Conservation (phyloP, 2,113 vertebrate genomes). For the Sciurus niger region DNA sequence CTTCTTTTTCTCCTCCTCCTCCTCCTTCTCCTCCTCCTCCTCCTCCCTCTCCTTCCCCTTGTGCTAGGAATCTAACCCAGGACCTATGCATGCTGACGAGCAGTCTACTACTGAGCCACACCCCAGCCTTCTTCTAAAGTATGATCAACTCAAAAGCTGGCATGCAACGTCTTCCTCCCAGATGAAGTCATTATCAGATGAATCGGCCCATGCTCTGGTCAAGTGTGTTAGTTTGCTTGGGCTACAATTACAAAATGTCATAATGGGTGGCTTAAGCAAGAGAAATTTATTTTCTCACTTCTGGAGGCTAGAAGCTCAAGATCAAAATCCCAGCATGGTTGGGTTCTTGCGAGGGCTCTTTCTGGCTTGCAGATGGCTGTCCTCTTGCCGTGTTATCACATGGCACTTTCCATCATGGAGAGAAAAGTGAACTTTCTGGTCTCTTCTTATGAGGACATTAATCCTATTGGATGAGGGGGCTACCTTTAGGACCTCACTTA, state of each 20-base stretch:
- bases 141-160: not conserved
- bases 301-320: not conserved
- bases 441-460: not conserved
- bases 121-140: not conserved
- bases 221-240: not conserved
- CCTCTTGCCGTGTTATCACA: not conserved
- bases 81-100: no score
- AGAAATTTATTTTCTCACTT: not conserved
- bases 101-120: not conserved
- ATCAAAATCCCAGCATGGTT: not conserved
- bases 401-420: not conserved
- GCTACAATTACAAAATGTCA: no score
- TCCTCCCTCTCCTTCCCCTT: no score
- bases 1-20: not conserved
- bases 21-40: not conserved
- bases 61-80: not conserved
- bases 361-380: not conserved
- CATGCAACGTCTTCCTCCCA: not conserved
- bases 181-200: not conserved
- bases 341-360: not conserved
- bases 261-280: not conserved
- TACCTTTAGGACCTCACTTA: not conserved
- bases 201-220: not conserved
- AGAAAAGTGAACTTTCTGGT: not conserved
- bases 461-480: not conserved